Base-by-base conservation (phyloP, 2,888 invertebrate genomes). In the Mactromeris polynyma region DNA sequence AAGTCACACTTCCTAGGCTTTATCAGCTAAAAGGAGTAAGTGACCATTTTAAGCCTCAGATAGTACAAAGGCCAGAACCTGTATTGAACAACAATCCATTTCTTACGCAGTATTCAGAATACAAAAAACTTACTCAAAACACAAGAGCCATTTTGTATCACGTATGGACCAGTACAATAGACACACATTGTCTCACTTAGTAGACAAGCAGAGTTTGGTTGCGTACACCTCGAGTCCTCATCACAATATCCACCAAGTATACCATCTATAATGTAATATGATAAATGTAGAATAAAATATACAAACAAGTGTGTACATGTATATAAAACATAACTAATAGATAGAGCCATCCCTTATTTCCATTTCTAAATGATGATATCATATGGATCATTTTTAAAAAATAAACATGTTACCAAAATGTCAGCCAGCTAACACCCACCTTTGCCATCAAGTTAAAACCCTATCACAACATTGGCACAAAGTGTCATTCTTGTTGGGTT, bases 181-280 rank as follows among this genome's bases (percentile, higher is more conserved):
- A 69, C 69, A 33, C 69, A 69, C 9, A 33, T 31, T n/a, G 33
- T 33, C 31, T 31, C 33, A 69, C 33, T 33, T 14, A n/a, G 69
- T 4, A 69, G 33, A 69, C 69, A 69, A 9, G 33, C 69, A 33
- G 69, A 26, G 1, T 69, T 31, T 1, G 31, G 69, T 69, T 69
- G 69, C 33, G 17, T 33, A 69, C 69, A 69, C n/a, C 17, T 69
- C 2, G 33, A 33, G 7, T 33, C 69, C 7, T 69, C 69, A 17
- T 81, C 81, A 81, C 81, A 81, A 36, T 81, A 31, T n/a, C 81
- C 81, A 21, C 54, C 54, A 31, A 81, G 7, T 46, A 36, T 19
- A 81, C 81, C 81, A 51, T 51, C 54, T 81, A 54, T 46, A 80
- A 80, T 3, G 69, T 69, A 14, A 69, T 33, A 58, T 21, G 19